Percentiles rank a stretch among this genome's conserved stretches.
phyloP scores from a whole-genome alignment of 1,140 invertebrate genomes.

The Drosophila tropicalis region DNA sequence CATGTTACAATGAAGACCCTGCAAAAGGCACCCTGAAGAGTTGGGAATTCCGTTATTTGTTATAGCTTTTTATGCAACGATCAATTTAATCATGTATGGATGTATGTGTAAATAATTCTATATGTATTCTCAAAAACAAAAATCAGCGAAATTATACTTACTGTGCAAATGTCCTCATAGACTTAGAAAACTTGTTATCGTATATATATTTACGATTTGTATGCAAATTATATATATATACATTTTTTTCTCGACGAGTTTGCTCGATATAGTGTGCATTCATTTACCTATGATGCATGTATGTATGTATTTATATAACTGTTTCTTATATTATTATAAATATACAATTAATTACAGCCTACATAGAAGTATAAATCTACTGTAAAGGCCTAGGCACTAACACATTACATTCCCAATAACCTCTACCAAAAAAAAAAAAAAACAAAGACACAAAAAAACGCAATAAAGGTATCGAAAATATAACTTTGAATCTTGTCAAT shows the following conservation, averaged over 20 bases:
- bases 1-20: conserved; percentile 57
- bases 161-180: conserved; percentile 21
- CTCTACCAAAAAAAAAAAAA: conserved; percentile 10
- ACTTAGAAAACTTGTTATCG: conserved; percentile 17
- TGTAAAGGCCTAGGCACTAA: conserved; percentile 35
- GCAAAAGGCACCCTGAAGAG: conserved; percentile 45
- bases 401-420: conserved; percentile 41
- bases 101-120: conserved; percentile 2
- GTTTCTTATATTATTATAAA: conserved; percentile 8
- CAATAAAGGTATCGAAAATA: conserved; percentile 1
- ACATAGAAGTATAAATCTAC: neutral
- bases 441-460: conserved; percentile 1
- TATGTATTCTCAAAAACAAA: conserved; percentile 3
- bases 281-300: too few species aligned
- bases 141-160: neutral
- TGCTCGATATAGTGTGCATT: neutral
- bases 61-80: conserved; percentile 51
- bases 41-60: conserved; percentile 29
- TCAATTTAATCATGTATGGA: conserved; percentile 38
- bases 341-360: neutral
- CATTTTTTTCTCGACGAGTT: neutral
- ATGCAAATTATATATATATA: conserved; percentile 9
- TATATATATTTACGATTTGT: conserved; percentile 28
- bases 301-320: conserved; percentile 11
- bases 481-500: conserved; percentile 6